A percentile compares a stretch with the other conserved stretches of the same genome.
These are phyloP conservation scores for Ormyrus labotus DNA, from an alignment of 2,888 invertebrate species.

Conservation along the genomic window DNA sequence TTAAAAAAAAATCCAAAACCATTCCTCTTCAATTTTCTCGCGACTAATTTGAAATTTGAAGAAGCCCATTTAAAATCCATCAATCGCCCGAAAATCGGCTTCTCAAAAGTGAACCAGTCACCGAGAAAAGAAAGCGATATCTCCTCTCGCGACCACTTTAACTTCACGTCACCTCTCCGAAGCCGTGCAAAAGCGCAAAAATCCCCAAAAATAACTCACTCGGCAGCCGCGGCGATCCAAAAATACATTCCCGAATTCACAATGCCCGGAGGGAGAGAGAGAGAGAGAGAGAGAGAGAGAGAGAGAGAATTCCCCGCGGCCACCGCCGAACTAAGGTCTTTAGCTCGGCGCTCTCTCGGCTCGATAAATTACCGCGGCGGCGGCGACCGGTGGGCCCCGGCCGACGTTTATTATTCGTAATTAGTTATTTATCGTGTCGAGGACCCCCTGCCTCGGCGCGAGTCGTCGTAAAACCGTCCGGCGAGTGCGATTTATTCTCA, in stretches of 20 bases:
- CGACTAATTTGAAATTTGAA: too few species aligned
- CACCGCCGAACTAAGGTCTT: slow-evolving; percentile 5
- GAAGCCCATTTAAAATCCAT: too few species aligned
- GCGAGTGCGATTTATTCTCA: slow-evolving; percentile 26
- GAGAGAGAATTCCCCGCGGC: not conserved
- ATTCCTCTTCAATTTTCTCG: too few species aligned
- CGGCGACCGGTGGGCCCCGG: not conserved
- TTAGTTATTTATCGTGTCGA: slow-evolving; percentile 45
- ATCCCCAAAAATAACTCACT: too few species aligned
- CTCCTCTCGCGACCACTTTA: too few species aligned
- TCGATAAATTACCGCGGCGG: slow-evolving; percentile 27
- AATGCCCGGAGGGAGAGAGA: not conserved
- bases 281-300: not conserved
- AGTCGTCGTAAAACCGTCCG: slow-evolving; percentile 36
- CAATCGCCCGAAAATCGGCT: too few species aligned
- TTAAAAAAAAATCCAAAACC: too few species aligned
- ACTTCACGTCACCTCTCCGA: not conserved
- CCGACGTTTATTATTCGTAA: slow-evolving; percentile 52
- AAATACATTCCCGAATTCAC: not conserved
- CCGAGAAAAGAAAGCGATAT: too few species aligned
- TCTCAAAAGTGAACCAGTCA: too few species aligned
- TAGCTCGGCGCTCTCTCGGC: not conserved
- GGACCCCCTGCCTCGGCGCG: not conserved
- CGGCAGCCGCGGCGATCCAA: too few species aligned
- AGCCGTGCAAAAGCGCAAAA: too few species aligned